Evolutionary conservation across 2,797 vertebrate genomes (phyloP).

Genomic region (Spea hammondii): DNA sequence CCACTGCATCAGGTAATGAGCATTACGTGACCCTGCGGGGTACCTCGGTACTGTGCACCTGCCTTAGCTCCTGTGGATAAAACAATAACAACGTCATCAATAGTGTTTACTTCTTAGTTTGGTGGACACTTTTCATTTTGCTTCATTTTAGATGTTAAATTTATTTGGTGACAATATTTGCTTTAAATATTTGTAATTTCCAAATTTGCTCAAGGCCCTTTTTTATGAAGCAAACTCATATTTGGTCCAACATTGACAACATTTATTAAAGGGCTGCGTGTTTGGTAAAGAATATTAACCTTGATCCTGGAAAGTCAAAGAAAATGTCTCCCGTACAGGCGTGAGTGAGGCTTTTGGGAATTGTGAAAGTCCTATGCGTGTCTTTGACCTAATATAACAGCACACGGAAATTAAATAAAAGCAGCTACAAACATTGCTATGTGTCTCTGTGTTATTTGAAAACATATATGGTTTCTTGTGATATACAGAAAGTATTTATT

Average conservation of each 20-base stretch:
- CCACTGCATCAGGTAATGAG: too few species aligned
- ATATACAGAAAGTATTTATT: too few species aligned
- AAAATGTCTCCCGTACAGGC: neutral
- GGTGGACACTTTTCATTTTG: too few species aligned
- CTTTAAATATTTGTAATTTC: slow-evolving; percentile 33
- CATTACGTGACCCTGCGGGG: too few species aligned
- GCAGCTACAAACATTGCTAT: neutral
- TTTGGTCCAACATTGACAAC: slow-evolving; percentile 1
- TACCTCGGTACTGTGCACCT: too few species aligned
- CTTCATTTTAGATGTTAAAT: too few species aligned
- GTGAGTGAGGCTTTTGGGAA: slow-evolving; percentile 4
- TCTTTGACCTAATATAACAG: slow-evolving; percentile 2
- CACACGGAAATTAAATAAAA: neutral
- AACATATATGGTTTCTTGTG: neutral
- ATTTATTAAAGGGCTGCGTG: neutral
- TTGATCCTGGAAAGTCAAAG: neutral
- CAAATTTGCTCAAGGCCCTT: slow-evolving; percentile 17
- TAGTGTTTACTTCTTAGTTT: too few species aligned
- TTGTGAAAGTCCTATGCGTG: neutral
- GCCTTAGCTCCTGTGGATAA: too few species aligned
- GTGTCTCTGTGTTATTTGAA: neutral
- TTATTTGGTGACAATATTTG: slow-evolving; percentile 12
- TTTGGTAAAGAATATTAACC: neutral
- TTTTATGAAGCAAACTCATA: slow-evolving; percentile 17
- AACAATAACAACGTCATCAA: too few species aligned